Conservation (phyloP, 92 coral and sea anemone species). For the Pocillopora meandrina region DNA sequence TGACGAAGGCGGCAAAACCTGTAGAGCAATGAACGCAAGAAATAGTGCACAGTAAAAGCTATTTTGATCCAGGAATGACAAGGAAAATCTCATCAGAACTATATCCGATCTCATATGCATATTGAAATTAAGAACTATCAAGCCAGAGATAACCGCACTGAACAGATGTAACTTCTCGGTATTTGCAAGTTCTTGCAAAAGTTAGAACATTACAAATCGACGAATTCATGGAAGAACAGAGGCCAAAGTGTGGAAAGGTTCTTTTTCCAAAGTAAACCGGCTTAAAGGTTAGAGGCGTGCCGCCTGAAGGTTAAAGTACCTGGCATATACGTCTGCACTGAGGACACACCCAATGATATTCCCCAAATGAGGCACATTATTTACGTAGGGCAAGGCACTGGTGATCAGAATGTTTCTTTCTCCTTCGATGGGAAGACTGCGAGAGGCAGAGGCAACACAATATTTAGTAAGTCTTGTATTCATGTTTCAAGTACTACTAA, state of each 20-base stretch:
- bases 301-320: slow-evolving; percentile 44
- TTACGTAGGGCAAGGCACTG: slow-evolving; percentile 97
- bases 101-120: too few relatives aligned
- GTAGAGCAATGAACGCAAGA: neutral
- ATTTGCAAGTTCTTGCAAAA: too few relatives aligned
- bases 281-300: too few relatives aligned
- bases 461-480: neutral
- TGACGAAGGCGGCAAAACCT: slow-evolving; percentile 95
- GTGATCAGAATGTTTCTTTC: slow-evolving; percentile 92
- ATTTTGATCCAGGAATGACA: neutral
- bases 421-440: slow-evolving; percentile 89
- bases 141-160: too few relatives aligned
- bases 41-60: neutral
- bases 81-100: too few relatives aligned
- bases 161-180: too few relatives aligned
- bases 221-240: too few relatives aligned
- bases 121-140: too few relatives aligned
- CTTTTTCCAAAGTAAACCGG: too few relatives aligned
- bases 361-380: slow-evolving; percentile 99
- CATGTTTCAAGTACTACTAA: too few relatives aligned
- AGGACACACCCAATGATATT: slow-evolving; percentile 98
- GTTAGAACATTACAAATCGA: too few relatives aligned
- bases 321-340: slow-evolving; percentile 96
- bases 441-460: neutral
- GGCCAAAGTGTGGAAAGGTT: too few relatives aligned